Percentiles rank a stretch among this genome's conserved stretches.
Conservation (phyloP, 23 tunicate genomes). For the Trididemnum clinides region DNA sequence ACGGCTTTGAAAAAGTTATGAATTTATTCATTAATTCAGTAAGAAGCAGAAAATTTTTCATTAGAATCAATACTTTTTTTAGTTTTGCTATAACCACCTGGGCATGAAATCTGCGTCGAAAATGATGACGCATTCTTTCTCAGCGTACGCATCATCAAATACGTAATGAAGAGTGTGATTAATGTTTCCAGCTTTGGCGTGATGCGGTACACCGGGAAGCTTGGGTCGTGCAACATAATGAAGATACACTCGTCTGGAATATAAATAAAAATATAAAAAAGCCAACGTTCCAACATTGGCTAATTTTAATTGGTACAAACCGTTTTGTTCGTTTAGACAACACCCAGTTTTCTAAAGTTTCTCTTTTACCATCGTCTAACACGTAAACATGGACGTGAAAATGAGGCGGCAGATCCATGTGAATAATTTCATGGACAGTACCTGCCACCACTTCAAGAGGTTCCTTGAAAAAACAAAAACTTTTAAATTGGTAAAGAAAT, state of each 20-base stretch:
- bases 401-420: constrained; percentile 95
- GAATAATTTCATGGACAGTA: constrained; percentile 94
- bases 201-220: constrained; percentile 95
- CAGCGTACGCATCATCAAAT: constrained; percentile 87
- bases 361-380: constrained; percentile 91
- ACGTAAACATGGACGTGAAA: constrained; percentile 96
- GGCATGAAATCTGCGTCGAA: constrained; percentile 99
- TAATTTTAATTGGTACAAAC: constrained; percentile 3
- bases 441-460: constrained; percentile 99
- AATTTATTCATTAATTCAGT: no score
- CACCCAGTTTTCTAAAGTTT: constrained; percentile 88
- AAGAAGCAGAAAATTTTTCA: no score
- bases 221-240: constrained; percentile 96
- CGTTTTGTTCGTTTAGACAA: constrained; percentile 86
- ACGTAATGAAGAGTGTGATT: constrained; percentile 94
- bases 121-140: constrained; percentile 87
- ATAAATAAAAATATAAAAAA: neutral
- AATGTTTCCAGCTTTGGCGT: constrained; percentile 99
- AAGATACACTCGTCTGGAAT: constrained; percentile 69
- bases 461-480: constrained; percentile 41
- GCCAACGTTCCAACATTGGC: neutral
- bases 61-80: no score
- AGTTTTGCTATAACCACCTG: no score
- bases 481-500: no score
- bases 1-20: neutral